Evolutionary conservation across 2,888 invertebrate species (phyloP).

Genomic region (Parnassius mnemosyne): DNA sequence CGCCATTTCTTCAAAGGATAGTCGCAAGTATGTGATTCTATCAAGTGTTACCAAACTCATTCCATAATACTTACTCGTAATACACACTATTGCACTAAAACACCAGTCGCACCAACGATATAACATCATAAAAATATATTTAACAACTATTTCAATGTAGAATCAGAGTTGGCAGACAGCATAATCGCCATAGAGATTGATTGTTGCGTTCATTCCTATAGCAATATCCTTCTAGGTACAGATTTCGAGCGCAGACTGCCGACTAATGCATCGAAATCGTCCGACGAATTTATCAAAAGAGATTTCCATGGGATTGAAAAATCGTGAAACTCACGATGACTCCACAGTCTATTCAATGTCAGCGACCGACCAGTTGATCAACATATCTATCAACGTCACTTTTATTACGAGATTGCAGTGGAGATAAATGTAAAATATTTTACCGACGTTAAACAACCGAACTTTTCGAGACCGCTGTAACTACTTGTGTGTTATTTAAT

Average conservation of each 20-base stretch:
- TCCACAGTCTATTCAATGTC: constrained; percentile 1
- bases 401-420: too few relatives aligned
- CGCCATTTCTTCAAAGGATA: too few relatives aligned
- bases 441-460: too few relatives aligned
- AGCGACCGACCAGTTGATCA: neutral
- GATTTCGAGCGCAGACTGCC: constrained; percentile 3
- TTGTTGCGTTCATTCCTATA: neutral
- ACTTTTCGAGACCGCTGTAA: too few relatives aligned
- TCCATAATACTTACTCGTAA: too few relatives aligned
- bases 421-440: too few relatives aligned
- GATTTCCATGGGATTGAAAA: constrained; percentile 4
- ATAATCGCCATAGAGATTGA: constrained; percentile 6
- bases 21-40: too few relatives aligned
- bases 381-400: neutral
- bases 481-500: too few relatives aligned
- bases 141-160: neutral
- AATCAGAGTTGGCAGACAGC: neutral
- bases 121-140: neutral
- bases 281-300: constrained; percentile 5
- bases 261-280: constrained; percentile 4
- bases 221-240: neutral
- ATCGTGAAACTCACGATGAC: neutral
- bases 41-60: too few relatives aligned
- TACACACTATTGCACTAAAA: too few relatives aligned
- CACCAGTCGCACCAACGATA: too few relatives aligned